These are phyloP conservation scores for Dermatophagoides farinae DNA, from an alignment of 1,140 invertebrate genomes.

Conservation along the genomic window DNA sequence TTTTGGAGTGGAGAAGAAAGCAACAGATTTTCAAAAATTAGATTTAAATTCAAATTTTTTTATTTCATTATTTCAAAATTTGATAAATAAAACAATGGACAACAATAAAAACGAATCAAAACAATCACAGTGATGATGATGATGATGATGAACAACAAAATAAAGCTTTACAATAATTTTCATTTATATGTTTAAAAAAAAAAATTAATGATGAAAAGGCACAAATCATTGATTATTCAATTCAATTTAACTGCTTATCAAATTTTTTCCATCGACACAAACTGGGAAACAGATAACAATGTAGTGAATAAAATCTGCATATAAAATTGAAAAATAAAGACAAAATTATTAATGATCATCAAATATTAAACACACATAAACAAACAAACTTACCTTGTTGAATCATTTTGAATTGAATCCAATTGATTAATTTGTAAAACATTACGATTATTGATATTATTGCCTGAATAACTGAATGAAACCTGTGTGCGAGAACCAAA, in stretches of 20 bases:
- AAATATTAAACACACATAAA: not conserved
- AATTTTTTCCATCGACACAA: slow-evolving; percentile 25
- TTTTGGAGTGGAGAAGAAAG: no score
- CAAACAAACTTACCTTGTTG: slow-evolving; percentile 45
- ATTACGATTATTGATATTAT: slow-evolving; percentile 62
- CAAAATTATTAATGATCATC: no score
- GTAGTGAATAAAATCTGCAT: slow-evolving; percentile 52
- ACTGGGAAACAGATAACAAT: slow-evolving; percentile 63
- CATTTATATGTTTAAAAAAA: no score
- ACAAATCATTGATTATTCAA: not conserved
- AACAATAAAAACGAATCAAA: not conserved
- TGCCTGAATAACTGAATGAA: slow-evolving; percentile 72
- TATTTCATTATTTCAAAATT: no score
- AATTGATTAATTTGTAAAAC: slow-evolving; percentile 59
- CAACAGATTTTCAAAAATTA: no score
- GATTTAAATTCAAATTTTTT: no score
- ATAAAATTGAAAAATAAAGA: slow-evolving; percentile 15
- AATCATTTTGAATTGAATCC: slow-evolving; percentile 58
- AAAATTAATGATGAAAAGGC: not conserved
- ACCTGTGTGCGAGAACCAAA: slow-evolving; percentile 37
- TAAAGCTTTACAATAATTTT: not conserved
- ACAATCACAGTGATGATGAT: not conserved
- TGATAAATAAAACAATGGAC: not conserved
- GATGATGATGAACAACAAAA: not conserved
- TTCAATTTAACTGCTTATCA: not conserved